Evolutionary conservation across 2,888 invertebrate species (phyloP).

Genomic region (Zootermopsis nevadensis): DNA sequence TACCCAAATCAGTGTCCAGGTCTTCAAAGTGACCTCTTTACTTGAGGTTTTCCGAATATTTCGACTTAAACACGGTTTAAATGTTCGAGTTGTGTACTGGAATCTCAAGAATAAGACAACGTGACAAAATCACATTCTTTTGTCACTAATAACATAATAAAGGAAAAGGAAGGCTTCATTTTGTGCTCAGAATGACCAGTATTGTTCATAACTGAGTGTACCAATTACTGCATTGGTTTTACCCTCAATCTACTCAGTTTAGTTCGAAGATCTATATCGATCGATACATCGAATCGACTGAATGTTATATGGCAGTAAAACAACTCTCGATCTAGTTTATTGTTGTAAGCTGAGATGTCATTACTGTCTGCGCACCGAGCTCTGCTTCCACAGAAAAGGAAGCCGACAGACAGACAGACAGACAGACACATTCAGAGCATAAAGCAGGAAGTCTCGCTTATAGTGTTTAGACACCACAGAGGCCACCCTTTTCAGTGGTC

Average conservation of each 20-base stretch:
- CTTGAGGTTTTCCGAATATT: too few species aligned
- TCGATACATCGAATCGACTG: constrained; percentile 17
- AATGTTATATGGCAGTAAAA: constrained; percentile 16
- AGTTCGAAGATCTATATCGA: background rate
- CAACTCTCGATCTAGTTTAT: constrained; percentile 30
- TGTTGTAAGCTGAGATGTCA: constrained; percentile 7
- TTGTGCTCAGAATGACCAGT: background rate
- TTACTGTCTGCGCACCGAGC: constrained; percentile 12
- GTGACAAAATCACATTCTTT: too few species aligned
- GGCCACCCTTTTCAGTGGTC: too few species aligned
- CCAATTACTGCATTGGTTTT: background rate
- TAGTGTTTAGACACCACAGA: background rate
- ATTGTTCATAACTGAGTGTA: background rate
- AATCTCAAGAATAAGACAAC: too few species aligned
- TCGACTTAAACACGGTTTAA: too few species aligned
- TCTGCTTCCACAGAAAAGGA: background rate
- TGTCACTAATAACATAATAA: too few species aligned
- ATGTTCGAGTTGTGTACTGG: too few species aligned
- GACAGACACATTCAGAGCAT: constrained; percentile 1
- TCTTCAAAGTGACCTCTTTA: too few species aligned
- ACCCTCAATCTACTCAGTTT: background rate
- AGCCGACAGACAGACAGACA: background rate
- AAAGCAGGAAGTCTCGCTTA: background rate
- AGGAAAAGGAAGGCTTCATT: too few species aligned
- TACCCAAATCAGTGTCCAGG: too few species aligned